These are phyloP conservation scores for Cantharis flavilabris DNA, from an alignment of 2,888 invertebrate species.

Conservation along the genomic window DNA sequence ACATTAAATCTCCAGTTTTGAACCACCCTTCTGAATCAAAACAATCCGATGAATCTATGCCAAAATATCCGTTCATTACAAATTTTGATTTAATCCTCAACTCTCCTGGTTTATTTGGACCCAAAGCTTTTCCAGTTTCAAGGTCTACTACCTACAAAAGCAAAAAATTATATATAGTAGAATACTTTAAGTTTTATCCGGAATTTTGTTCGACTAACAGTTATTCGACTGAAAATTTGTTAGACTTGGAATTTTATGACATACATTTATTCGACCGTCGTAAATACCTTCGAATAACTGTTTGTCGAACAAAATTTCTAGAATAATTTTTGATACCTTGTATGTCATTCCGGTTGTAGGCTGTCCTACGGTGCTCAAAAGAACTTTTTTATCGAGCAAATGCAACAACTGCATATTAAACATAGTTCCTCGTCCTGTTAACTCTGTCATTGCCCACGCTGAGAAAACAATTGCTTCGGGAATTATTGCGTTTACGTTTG, in stretches of 20 bases:
- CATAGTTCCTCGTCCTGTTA: not conserved
- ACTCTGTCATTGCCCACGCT: not conserved
- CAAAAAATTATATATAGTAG: too few relatives aligned
- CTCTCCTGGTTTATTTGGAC: constrained; percentile 59
- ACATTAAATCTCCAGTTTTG: constrained; percentile 58
- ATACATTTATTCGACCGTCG: too few relatives aligned
- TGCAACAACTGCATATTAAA: not conserved
- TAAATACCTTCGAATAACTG: too few relatives aligned
- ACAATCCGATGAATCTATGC: constrained; percentile 51
- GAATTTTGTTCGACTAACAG: too few relatives aligned
- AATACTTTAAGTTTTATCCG: too few relatives aligned
- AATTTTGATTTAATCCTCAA: constrained; percentile 55
- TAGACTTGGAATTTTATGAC: too few relatives aligned
- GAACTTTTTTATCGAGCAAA: not conserved
- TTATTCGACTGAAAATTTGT: too few relatives aligned
- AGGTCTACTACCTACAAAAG: constrained; percentile 56
- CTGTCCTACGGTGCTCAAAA: not conserved
- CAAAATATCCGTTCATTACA: constrained; percentile 55
- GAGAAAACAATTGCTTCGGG: not conserved
- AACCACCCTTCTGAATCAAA: constrained; percentile 56
- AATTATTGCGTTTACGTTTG: not conserved
- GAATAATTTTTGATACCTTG: constrained; percentile 26
- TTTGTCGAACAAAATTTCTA: too few relatives aligned
- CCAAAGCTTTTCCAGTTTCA: constrained; percentile 54
- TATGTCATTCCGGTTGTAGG: constrained; percentile 31